Evolutionary conservation across 2,113 vertebrate genomes (phyloP), one percentile per base, ranked within the genome.

Genomic region (Burhinus bistriatus): DNA sequence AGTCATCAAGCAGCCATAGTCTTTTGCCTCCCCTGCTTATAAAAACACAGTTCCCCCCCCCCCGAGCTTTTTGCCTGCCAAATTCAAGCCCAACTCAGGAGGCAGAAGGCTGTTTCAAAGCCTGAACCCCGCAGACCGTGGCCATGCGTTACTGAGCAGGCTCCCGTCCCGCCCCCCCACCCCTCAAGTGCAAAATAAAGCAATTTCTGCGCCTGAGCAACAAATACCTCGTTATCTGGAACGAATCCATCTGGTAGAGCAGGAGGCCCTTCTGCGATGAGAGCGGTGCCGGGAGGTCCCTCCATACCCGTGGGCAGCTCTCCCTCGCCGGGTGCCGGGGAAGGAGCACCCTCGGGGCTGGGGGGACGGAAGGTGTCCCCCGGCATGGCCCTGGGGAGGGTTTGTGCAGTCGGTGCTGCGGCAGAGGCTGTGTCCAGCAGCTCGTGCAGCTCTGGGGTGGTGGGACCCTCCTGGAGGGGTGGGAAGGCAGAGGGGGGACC

Each of bases 191-290:
- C 73, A 38, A 69, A 91, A 86, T 76, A 45, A 86, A 96, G 96
- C n/a, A 1, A 75, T 55, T 96, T 83, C 73, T 64, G 78, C 2
- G 22, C 87, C 90, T 1, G 36, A 96, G 92, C 81, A 87, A 95
- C 94, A 97, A 98, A 98, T 98, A 99, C 98, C 98, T 98, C 98
- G 91, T 97, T 96, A 95, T 96, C 92, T 96, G 98, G 97, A 97
- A 94, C 97, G 65, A 97, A 97, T 97, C 95, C 98, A 94, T 96
- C 97, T 84, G 80, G 55, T 86, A 84, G 57, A 96, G 96, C 89
- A 68, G 96, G 94, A 94, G 97, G 89, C 94, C 95, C 93, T 95
- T 97, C 97, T 71, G 83, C 93, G 13, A 70, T 0, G 25, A 89
- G 81, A 73, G 89, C 30, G 4, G 95, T n/a, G 57, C 52, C 65